phyloP scores from a whole-genome alignment of 2,888 invertebrate species.

The Conus canariensis region DNA sequence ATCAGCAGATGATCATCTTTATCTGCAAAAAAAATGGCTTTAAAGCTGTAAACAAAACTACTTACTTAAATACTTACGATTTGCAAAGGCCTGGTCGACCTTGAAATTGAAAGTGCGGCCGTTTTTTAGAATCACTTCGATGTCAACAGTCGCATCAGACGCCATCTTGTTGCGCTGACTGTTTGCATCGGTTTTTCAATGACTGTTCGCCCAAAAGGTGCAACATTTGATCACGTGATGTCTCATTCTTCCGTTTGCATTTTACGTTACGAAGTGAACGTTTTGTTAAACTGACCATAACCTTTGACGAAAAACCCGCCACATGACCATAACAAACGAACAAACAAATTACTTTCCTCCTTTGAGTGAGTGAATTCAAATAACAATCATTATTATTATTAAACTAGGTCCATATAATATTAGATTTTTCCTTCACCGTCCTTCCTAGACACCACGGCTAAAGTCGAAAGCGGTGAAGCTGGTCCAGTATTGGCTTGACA shows the following conservation, averaged over 20 bases:
- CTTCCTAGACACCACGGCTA: no score
- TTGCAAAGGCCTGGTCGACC: background rate
- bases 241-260: background rate
- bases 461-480: no score
- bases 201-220: background rate
- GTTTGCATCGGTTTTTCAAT: background rate
- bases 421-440: no score
- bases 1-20: no score
- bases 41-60: no score
- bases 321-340: no score
- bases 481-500: no score
- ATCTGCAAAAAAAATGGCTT: no score
- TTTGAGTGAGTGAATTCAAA: no score
- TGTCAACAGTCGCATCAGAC: background rate
- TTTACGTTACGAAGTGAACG: background rate
- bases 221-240: constrained; percentile 13
- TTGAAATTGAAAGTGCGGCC: background rate
- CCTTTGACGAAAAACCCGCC: background rate
- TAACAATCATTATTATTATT: no score
- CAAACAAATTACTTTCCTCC: no score
- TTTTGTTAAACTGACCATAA: constrained; percentile 18
- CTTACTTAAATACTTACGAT: background rate
- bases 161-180: background rate
- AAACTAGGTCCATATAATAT: no score
- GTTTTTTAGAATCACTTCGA: background rate